Evolutionary conservation across 2,888 invertebrate species (phyloP).

Genomic region (Lingula anatina): DNA sequence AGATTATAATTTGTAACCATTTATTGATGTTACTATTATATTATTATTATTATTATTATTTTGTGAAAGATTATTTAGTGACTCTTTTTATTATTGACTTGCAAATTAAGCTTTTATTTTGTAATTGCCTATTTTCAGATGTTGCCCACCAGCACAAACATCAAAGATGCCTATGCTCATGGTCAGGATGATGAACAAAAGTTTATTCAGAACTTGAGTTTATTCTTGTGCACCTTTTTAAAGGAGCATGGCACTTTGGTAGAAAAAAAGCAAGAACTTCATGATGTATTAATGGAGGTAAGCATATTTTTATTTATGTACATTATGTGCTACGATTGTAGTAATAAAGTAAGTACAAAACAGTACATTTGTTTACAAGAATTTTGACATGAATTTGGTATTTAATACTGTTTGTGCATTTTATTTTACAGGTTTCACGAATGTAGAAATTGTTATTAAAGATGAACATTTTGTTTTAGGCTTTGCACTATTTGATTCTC

Average conservation of each 20-base stretch:
- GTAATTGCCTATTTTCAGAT: constrained; percentile 55
- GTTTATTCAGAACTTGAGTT: constrained; percentile 95
- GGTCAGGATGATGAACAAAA: constrained; percentile 97
- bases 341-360: not conserved
- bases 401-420: too few species aligned
- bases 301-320: constrained; percentile 3
- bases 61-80: too few species aligned
- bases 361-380: too few species aligned
- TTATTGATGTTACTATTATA: too few species aligned
- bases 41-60: too few species aligned
- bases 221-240: constrained; percentile 93
- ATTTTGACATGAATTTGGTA: too few species aligned
- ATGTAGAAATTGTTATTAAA: too few species aligned
- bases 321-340: not conserved
- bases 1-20: not conserved
- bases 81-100: not conserved
- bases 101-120: not conserved
- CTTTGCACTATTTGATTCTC: constrained; percentile 53
- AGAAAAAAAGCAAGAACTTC: constrained; percentile 64
- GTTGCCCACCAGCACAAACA: constrained; percentile 85
- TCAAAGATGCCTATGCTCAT: constrained; percentile 86
- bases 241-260: constrained; percentile 79
- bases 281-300: constrained; percentile 67
- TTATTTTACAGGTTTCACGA: too few species aligned
- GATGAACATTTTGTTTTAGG: too few species aligned